Base-by-base conservation (phyloP, 2,888 invertebrate genomes). In the Sepiola atlantica region DNA sequence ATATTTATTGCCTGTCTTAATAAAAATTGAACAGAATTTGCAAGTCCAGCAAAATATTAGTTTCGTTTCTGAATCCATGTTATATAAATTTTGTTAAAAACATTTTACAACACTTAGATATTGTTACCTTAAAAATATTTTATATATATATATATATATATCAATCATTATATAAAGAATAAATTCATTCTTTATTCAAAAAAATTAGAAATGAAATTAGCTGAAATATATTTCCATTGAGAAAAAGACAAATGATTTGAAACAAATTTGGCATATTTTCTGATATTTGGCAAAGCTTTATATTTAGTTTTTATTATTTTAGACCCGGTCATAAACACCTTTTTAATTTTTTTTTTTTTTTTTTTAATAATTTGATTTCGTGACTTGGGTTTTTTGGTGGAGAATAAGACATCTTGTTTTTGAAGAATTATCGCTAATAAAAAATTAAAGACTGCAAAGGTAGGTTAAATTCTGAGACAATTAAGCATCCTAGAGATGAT, bases 221-320 rank as follows among this genome's bases (percentile, higher is more conserved):
- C 21, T 77, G n/a, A 77, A 77, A 77, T 77, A 77, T 77, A 77
- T 77, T 77, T 77, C 77, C 77, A n/a, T 77, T 77, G 14, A 77
- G n/a, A 77, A 77, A 77, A n/a, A 77, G n/a, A 77, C 10, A 77
- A n/a, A 77, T n/a, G 16, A 77, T 32, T 77, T n/a, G 77, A n/a
- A 77, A 77, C n/a, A 77, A 77, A 77, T 77, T 77, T 77, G 61
- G 61, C 61, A 61, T 61, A 61, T 61, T 61, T 61, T 61, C 61
- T 28, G 28, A 21, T 61, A 61, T 61, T 61, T 61, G n/a, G n/a
- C n/a, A 77, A 77, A 77, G 77, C 77, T 77, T 77, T 32, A 77
- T 77, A n/a, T 77, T 77, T 77, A n/a, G n/a, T n/a, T n/a, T n/a
- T 2, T n/a, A 45, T n/a, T 21, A 61, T 61, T 24, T n/a, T n/a